Evolutionary conservation across 2,113 vertebrate species (phyloP).

Genomic region (Sialia sialis): DNA sequence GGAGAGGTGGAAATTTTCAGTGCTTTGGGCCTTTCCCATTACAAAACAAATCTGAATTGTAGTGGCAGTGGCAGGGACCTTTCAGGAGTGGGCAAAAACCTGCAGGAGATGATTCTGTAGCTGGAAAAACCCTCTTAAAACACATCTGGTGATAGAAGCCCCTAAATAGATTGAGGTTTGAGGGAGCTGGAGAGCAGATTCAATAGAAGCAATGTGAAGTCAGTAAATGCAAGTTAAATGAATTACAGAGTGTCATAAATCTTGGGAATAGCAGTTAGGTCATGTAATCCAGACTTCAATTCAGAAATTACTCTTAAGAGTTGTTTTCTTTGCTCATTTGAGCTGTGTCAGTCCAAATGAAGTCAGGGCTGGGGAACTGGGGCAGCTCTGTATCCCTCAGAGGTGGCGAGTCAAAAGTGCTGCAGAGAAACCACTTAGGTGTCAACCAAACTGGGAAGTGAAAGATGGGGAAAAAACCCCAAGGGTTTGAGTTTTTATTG

Average conservation of each 20-base stretch:
- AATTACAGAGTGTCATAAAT: neutral
- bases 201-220: neutral
- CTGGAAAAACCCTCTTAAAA: neutral
- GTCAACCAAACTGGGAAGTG: neutral
- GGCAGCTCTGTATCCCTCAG: neutral
- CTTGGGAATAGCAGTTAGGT: neutral
- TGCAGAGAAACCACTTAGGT: neutral
- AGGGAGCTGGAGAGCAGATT: neutral
- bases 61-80: neutral
- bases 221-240: neutral
- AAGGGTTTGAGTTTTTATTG: neutral
- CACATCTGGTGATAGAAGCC: rapidly evolving
- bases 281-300: neutral
- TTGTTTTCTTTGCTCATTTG: neutral
- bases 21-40: neutral
- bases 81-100: neutral
- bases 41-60: neutral
- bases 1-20: neutral
- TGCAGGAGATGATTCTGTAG: rapidly evolving
- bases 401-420: rapidly evolving
- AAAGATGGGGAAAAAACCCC: rapidly evolving
- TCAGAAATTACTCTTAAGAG: neutral
- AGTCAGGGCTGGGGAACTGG: neutral
- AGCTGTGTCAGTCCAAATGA: neutral
- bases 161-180: neutral